phyloP scores from a whole-genome alignment of 2,888 invertebrate species.

The Sipha maydis region DNA sequence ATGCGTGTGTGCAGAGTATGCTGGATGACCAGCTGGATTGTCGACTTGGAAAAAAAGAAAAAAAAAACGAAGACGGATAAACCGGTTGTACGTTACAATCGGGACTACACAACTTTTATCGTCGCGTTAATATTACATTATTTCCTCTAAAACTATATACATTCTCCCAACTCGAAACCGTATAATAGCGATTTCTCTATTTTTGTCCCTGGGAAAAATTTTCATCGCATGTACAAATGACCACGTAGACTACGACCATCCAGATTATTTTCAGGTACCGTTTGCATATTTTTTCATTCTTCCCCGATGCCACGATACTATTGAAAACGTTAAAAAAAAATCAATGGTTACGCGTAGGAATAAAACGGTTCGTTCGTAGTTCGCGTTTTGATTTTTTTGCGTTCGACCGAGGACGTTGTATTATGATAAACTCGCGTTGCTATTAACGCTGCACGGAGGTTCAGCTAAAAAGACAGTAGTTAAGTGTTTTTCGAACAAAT shows the following conservation, averaged over 20 bases:
- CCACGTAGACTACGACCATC: neutral
- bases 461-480: neutral
- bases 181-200: constrained; percentile 32
- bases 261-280: constrained; percentile 7
- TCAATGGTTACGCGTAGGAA: constrained; percentile 10
- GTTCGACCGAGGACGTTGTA: neutral
- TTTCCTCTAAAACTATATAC: constrained; percentile 10
- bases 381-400: neutral
- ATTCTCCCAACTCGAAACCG: constrained; percentile 26
- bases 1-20: neutral
- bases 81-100: constrained; percentile 51
- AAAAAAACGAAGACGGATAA: constrained; percentile 45
- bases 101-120: constrained; percentile 43
- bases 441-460: neutral
- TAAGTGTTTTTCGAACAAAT: constrained; percentile 53
- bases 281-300: neutral
- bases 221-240: no score
- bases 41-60: constrained; percentile 47
- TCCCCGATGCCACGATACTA: neutral
- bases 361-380: constrained; percentile 1
- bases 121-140: constrained; percentile 47
- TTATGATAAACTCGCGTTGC: constrained; percentile 12
- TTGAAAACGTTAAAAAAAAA: neutral
- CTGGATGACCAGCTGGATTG: constrained; percentile 62
- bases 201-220: neutral